Percentiles rank a stretch among this genome's conserved stretches.
phyloP scores from a whole-genome alignment of 2,113 vertebrate species.

The Zingel zingel region DNA sequence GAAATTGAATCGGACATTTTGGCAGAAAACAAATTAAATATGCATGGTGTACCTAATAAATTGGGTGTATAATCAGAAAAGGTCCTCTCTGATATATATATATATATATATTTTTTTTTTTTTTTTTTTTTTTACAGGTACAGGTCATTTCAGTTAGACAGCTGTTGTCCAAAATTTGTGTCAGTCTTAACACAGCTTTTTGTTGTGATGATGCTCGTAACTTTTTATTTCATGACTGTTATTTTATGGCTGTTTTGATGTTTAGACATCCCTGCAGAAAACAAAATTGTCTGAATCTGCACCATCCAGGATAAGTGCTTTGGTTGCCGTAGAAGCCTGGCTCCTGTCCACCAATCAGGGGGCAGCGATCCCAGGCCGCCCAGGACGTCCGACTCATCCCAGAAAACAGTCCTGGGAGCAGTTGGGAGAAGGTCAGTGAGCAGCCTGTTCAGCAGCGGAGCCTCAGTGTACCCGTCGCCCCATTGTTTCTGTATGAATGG shows the following conservation, averaged over 20 bases:
- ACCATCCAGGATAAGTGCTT: constrained; percentile 7
- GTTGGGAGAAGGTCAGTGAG: constrained; percentile 72
- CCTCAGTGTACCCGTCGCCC: constrained; percentile 57
- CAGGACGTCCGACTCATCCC: constrained; percentile 32
- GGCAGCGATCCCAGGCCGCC: constrained; percentile 15
- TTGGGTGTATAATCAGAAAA: not conserved
- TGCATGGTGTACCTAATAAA: too few species aligned
- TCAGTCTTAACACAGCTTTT: not conserved
- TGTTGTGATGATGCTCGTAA: not conserved
- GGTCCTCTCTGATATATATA: not conserved
- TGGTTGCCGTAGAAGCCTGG: constrained; percentile 46
- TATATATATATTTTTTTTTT: too few species aligned
- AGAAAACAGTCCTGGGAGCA: constrained; percentile 50
- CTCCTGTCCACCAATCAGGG: constrained; percentile 32
- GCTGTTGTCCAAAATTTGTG: not conserved
- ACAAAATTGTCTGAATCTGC: not conserved
- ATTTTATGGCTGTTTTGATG: not conserved
- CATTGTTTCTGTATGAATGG: constrained; percentile 77
- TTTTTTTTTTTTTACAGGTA: too few species aligned
- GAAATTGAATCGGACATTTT: too few species aligned
- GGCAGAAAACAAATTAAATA: too few species aligned
- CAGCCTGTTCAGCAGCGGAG: constrained; percentile 55
- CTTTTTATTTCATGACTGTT: not conserved
- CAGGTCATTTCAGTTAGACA: not conserved
- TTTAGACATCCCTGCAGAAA: not conserved